Conservation (phyloP, 2,113 vertebrate species). For the Saccopteryx bilineata region DNA sequence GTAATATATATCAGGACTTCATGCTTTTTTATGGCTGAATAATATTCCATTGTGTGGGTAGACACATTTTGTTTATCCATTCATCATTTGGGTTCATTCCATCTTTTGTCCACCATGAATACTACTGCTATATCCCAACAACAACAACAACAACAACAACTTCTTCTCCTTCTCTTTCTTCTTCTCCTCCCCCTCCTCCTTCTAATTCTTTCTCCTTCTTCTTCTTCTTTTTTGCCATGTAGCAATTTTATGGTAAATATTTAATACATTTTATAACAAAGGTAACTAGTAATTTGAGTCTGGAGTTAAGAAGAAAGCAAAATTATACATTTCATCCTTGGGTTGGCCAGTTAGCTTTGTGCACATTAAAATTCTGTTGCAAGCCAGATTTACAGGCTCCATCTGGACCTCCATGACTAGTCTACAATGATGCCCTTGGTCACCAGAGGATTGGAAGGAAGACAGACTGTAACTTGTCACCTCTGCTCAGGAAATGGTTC, state of each 20-base stretch:
- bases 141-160: too few species aligned
- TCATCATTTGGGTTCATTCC: background rate
- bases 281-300: background rate
- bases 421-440: too few species aligned
- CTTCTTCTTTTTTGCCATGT: background rate
- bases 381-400: background rate
- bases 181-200: too few species aligned
- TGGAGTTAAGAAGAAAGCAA: background rate
- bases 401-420: background rate
- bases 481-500: background rate
- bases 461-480: too few species aligned
- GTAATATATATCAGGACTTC: background rate
- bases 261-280: conserved; percentile 1
- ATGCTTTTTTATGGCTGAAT: background rate
- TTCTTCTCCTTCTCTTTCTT: too few species aligned
- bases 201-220: too few species aligned
- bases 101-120: background rate
- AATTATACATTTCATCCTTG: background rate
- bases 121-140: background rate
- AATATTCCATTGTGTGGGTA: background rate
- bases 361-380: background rate
- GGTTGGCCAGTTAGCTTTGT: background rate
- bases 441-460: background rate
- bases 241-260: background rate
- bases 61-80: background rate